Base-by-base conservation (phyloP, 2,888 invertebrate genomes). In the Girardia tigrina region DNA sequence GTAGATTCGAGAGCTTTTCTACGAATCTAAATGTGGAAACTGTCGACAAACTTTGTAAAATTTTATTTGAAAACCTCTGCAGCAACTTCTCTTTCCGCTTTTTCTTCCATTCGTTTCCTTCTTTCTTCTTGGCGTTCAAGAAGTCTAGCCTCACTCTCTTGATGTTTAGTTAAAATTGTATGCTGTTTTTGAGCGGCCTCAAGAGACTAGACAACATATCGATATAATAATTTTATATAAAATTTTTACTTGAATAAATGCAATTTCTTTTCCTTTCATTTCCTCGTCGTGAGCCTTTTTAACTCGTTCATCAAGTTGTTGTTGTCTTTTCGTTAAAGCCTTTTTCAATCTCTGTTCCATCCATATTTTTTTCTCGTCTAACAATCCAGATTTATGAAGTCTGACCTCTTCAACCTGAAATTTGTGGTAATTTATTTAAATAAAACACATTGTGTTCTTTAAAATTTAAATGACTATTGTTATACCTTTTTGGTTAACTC, bases 111-210 rank as follows among this genome's bases (percentile, higher is more conserved):
- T 12, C 70, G 70, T 12, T 26, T 20, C 20, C 20, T 70, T 20
- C 70, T 20, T 26, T 70, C 70, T 70, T 70, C 70, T 23, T 70
- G 20, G 12, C 70, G 6, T 70, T 70, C 70, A 20, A 70, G 71
- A 23, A 71, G 71, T 28, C 71, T 4, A 27, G 71, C 71, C 27
- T 71, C 71, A 71, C 71, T 28, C 26, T 71, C 71, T n/a, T 71
- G 71, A 28, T 71, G 29, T 71, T 71, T 71, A 28, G 71, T 29
- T 29, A 28, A 28, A 28, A 71, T 71, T 6, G 28, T 71, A 23
- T 71, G 71, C 23, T 71, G 71, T n/a, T 71, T 71, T 28, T 71
- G 71, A 6, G 71, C 71, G 20, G 71, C 71, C 27, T 71, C 71
- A 26, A 71, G 27, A n/a, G 71, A 71, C 71, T 71, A 71, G 4